These are phyloP conservation scores for Donacobius atricapilla DNA, from an alignment of 2,113 vertebrate species.

Conservation along the genomic window DNA sequence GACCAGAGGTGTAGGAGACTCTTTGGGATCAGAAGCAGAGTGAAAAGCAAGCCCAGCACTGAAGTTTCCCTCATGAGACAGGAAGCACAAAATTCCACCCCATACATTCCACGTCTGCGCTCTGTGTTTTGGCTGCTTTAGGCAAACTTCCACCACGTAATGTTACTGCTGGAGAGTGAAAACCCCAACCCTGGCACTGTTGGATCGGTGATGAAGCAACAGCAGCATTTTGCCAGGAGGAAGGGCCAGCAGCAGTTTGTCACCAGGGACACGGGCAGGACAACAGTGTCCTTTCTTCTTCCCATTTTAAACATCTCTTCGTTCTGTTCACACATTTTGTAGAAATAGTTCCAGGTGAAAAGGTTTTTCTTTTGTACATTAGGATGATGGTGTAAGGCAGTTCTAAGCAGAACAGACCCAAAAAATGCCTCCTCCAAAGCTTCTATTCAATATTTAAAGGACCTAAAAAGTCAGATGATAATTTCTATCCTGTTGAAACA, in stretches of 20 bases:
- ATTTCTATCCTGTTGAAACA: neutral
- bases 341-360: neutral
- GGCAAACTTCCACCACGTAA: neutral
- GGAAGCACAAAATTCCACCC: neutral
- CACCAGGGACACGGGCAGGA: accelerated
- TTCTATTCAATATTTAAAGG: neutral
- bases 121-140: neutral
- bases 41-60: neutral
- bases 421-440: neutral
- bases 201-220: accelerated
- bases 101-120: accelerated
- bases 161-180: neutral
- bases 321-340: neutral
- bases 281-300: neutral
- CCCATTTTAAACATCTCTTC: neutral
- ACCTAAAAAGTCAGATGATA: neutral
- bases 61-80: neutral
- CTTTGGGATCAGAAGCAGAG: neutral
- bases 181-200: neutral
- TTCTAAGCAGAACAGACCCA: neutral
- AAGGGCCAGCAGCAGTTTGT: neutral
- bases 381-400: neutral
- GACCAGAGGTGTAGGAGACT: neutral
- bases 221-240: neutral
- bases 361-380: neutral